These are phyloP conservation scores for Bombus superbus DNA, from an alignment of 1,140 invertebrate genomes.

Conservation along the genomic window DNA sequence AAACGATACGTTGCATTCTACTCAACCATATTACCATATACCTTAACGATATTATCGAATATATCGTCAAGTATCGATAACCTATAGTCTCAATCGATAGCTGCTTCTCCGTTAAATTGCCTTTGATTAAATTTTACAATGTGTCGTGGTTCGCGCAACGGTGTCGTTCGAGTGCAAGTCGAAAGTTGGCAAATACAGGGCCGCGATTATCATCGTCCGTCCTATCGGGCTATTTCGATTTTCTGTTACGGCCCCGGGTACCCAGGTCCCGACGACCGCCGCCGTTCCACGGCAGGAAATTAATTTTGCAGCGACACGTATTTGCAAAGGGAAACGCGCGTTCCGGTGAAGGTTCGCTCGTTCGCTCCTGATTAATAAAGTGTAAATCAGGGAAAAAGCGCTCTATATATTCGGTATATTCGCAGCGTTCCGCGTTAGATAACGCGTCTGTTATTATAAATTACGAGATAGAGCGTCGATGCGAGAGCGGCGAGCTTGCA, in stretches of 20 bases:
- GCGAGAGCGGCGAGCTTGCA: background rate
- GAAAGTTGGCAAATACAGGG: background rate
- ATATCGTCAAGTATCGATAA: too few relatives aligned
- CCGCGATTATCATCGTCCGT: background rate
- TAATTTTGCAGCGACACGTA: conserved; percentile 1
- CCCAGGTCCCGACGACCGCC: too few relatives aligned
- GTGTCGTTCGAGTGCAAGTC: too few relatives aligned
- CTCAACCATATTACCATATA: too few relatives aligned
- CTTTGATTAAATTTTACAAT: background rate
- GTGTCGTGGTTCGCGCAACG: too few relatives aligned
- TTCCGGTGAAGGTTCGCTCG: too few relatives aligned
- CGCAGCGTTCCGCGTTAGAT: background rate
- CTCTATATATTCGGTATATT: too few relatives aligned
- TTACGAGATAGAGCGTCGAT: conserved; percentile 15
- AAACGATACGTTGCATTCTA: too few relatives aligned
- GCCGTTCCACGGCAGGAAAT: conserved; percentile 8
- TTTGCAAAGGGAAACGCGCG: too few relatives aligned
- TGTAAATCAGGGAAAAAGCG: conserved; percentile 20
- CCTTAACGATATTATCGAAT: too few relatives aligned
- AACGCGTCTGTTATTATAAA: conserved; percentile 24
- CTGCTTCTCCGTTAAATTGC: too few relatives aligned
- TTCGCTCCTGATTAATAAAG: background rate
- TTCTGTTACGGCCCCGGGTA: background rate
- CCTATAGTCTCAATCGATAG: too few relatives aligned
- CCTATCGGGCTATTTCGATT: background rate